phyloP scores from a whole-genome alignment of 2,797 vertebrate genomes.

The Kryptopterus vitreolus region DNA sequence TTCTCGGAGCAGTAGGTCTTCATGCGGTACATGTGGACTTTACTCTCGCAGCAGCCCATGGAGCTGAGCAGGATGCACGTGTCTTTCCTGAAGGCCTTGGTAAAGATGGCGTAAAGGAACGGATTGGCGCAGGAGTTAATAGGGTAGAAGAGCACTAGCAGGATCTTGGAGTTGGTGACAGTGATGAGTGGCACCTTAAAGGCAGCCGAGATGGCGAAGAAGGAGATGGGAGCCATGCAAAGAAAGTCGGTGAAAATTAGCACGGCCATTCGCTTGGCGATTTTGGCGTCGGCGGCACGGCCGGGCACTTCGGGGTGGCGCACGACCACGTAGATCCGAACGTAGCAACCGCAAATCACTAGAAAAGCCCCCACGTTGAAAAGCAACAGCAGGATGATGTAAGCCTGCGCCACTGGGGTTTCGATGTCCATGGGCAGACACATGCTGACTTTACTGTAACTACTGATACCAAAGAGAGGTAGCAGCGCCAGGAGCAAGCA shows the following conservation, averaged over 20 bases:
- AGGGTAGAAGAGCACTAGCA: slow-evolving; percentile 87
- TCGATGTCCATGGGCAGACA: slow-evolving; percentile 88
- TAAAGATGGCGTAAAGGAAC: slow-evolving; percentile 87
- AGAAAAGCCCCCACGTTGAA: slow-evolving; percentile 81
- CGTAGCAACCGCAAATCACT: slow-evolving; percentile 82
- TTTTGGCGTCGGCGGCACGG: slow-evolving; percentile 81
- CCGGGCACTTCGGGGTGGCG: slow-evolving; percentile 79
- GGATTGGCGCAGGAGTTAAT: slow-evolving; percentile 91
- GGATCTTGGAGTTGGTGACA: slow-evolving; percentile 88
- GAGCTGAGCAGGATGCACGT: slow-evolving; percentile 79
- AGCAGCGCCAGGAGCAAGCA: slow-evolving; percentile 73
- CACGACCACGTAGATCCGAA: slow-evolving; percentile 83
- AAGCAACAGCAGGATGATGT: slow-evolving; percentile 79
- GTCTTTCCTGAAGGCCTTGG: slow-evolving; percentile 84
- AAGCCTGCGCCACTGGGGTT: slow-evolving; percentile 78
- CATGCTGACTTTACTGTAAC: slow-evolving; percentile 88
- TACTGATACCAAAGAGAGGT: slow-evolving; percentile 85
- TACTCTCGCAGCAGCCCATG: slow-evolving; percentile 78
- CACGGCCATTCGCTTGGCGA: slow-evolving; percentile 87
- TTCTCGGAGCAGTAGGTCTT: slow-evolving; percentile 72
- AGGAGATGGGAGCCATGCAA: slow-evolving; percentile 90
- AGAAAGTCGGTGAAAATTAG: slow-evolving; percentile 89
- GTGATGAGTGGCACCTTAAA: slow-evolving; percentile 90
- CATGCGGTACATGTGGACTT: slow-evolving; percentile 74
- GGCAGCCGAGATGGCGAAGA: slow-evolving; percentile 88